These are phyloP conservation scores for Dorcus parallelipipedus DNA, from an alignment of 2,888 invertebrate genomes.

Conservation along the genomic window DNA sequence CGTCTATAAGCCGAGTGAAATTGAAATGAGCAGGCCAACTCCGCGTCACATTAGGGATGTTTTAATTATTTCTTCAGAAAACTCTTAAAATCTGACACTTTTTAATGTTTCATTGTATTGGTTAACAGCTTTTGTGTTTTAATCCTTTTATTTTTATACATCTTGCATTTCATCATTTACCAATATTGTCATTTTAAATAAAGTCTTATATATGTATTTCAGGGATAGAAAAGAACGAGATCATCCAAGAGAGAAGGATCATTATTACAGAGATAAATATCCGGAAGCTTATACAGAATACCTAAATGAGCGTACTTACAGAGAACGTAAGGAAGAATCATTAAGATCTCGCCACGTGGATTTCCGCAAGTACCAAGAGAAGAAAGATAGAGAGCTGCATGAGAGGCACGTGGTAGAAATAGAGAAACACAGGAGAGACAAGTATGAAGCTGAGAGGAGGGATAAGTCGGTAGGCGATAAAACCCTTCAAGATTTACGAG, in stretches of 20 bases:
- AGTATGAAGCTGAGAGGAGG: constrained; percentile 41
- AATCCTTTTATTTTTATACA: too few relatives aligned
- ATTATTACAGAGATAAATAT: constrained; percentile 45
- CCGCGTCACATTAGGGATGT: too few relatives aligned
- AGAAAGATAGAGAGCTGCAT: constrained; percentile 33
- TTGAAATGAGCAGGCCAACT: too few relatives aligned
- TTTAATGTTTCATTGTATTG: too few relatives aligned
- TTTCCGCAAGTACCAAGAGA: constrained; percentile 40
- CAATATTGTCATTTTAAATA: too few relatives aligned
- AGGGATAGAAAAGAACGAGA: constrained; percentile 37
- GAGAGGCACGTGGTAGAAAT: constrained; percentile 24
- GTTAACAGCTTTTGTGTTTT: too few relatives aligned
- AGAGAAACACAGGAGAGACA: constrained; percentile 39
- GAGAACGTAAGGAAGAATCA: constrained; percentile 36
- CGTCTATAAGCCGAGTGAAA: too few relatives aligned
- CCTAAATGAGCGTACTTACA: constrained; percentile 32
- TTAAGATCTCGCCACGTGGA: constrained; percentile 37
- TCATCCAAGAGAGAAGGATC: constrained; percentile 48
- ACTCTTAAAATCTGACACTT: too few relatives aligned
- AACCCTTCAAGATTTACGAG: constrained; percentile 72
- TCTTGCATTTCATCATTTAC: too few relatives aligned
- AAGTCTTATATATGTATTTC: background rate
- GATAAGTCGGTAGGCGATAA: constrained; percentile 57
- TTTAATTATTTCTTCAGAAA: too few relatives aligned
- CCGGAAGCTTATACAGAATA: constrained; percentile 34